These are phyloP conservation scores for Neuroscelio doddi DNA, from an alignment of 2,888 invertebrate genomes.

Conservation along the genomic window DNA sequence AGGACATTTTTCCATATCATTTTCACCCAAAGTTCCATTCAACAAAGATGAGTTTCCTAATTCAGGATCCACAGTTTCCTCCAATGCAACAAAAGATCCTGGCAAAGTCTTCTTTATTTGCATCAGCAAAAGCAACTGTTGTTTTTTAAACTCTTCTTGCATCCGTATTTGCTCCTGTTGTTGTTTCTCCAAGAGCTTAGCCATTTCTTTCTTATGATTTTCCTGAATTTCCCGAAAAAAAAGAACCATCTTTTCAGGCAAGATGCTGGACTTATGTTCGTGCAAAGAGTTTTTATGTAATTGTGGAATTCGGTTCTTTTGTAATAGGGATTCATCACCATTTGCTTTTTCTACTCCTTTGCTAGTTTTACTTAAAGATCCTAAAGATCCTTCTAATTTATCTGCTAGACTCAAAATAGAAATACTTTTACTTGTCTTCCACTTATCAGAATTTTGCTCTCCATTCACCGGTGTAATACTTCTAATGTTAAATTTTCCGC, in stretches of 20 bases:
- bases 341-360: slow-evolving; percentile 25
- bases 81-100: slow-evolving; percentile 51
- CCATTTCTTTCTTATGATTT: slow-evolving; percentile 79
- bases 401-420: slow-evolving; percentile 47
- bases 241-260: slow-evolving; percentile 61
- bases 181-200: slow-evolving; percentile 77
- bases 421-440: slow-evolving; percentile 30
- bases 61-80: neutral
- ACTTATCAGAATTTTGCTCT: slow-evolving; percentile 5
- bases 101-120: slow-evolving; percentile 70
- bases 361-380: slow-evolving; percentile 42
- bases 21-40: slow-evolving; percentile 21
- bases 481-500: slow-evolving; percentile 29
- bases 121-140: slow-evolving; percentile 76
- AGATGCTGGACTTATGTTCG: slow-evolving; percentile 54
- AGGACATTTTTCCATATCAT: slow-evolving; percentile 34
- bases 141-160: slow-evolving; percentile 79
- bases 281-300: slow-evolving; percentile 2
- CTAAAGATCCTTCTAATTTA: slow-evolving; percentile 55
- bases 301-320: slow-evolving; percentile 11
- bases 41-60: neutral
- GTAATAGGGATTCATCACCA: neutral
- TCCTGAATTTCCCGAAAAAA: slow-evolving; percentile 74
- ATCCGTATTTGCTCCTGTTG: slow-evolving; percentile 78
- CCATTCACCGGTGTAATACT: slow-evolving; percentile 35